These are phyloP conservation scores for Proctacanthus coquilletti DNA, from an alignment of 1,140 invertebrate species.

Conservation along the genomic window DNA sequence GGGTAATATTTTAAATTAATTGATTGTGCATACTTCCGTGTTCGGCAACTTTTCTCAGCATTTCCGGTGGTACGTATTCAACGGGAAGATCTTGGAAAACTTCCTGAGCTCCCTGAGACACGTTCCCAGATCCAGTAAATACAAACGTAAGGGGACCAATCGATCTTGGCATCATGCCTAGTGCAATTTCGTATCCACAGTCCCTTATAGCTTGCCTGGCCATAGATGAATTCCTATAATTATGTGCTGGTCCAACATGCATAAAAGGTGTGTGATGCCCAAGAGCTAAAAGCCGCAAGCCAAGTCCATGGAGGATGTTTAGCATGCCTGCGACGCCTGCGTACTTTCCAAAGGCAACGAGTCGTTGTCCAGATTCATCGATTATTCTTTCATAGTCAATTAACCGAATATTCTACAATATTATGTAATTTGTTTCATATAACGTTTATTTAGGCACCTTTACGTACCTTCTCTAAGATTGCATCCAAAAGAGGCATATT, in stretches of 20 bases:
- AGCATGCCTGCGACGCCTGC: slow-evolving; percentile 96
- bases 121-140: slow-evolving; percentile 87
- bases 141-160: slow-evolving; percentile 95
- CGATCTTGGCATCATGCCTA: slow-evolving; percentile 95
- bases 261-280: slow-evolving; percentile 99
- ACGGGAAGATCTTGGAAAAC: slow-evolving; percentile 94
- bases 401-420: slow-evolving; percentile 71
- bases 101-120: slow-evolving; percentile 84
- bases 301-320: slow-evolving; percentile 94
- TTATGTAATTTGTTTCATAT: too few relatives aligned
- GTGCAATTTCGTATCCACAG: slow-evolving; percentile 93
- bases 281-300: slow-evolving; percentile 79
- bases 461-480: slow-evolving; percentile 70
- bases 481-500: slow-evolving; percentile 97
- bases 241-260: slow-evolving; percentile 97
- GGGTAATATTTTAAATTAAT: neutral
- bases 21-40: slow-evolving; percentile 70
- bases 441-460: neutral
- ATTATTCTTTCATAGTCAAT: slow-evolving; percentile 97
- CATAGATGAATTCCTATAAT: slow-evolving; percentile 95
- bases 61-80: slow-evolving; percentile 92
- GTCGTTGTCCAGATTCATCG: slow-evolving; percentile 71
- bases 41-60: slow-evolving; percentile 87
- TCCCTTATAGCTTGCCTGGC: slow-evolving; percentile 92
- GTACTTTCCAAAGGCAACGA: slow-evolving; percentile 98